Percentiles rank a stretch among this genome's conserved stretches.
These are phyloP conservation scores for Sebastes flavidus DNA, from an alignment of 2,797 vertebrate genomes.

Conservation along the genomic window DNA sequence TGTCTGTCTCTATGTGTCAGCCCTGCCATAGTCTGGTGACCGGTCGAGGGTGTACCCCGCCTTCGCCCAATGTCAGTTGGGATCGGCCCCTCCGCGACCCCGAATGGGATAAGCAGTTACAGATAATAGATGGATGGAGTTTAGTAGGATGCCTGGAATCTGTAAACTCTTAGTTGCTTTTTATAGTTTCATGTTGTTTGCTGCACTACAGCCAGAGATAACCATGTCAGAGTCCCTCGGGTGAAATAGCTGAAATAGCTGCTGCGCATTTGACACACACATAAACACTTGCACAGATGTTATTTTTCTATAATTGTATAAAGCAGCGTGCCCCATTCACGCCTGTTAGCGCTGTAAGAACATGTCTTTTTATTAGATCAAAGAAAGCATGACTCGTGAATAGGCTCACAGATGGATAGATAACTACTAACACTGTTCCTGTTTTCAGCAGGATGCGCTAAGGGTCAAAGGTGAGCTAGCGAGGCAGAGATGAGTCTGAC, in stretches of 20 bases:
- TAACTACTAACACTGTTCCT: not conserved
- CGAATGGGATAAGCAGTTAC: no score
- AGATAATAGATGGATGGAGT: not conserved
- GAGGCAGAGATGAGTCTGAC: slow-evolving; percentile 92
- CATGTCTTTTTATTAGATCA: not conserved
- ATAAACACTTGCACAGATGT: not conserved
- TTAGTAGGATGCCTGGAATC: slow-evolving; percentile 35
- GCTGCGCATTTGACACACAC: slow-evolving; percentile 13
- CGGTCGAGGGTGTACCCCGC: no score
- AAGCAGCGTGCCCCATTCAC: not conserved
- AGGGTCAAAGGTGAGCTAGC: slow-evolving; percentile 60
- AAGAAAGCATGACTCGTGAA: not conserved
- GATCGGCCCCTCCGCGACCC: no score
- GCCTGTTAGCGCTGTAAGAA: not conserved
- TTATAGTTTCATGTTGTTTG: slow-evolving; percentile 17
- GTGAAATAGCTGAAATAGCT: slow-evolving; percentile 38
- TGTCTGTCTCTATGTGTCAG: no score
- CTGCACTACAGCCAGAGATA: not conserved
- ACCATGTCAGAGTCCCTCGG: slow-evolving; percentile 13
- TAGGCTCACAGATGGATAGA: not conserved
- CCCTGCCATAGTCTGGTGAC: no score
- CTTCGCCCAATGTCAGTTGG: no score
- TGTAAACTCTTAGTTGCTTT: slow-evolving; percentile 34
- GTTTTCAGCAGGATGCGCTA: slow-evolving; percentile 83
- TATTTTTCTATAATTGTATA: not conserved